Conservation (phyloP, 2,113 vertebrate genomes). For the Lagenorhynchus albirostris region DNA sequence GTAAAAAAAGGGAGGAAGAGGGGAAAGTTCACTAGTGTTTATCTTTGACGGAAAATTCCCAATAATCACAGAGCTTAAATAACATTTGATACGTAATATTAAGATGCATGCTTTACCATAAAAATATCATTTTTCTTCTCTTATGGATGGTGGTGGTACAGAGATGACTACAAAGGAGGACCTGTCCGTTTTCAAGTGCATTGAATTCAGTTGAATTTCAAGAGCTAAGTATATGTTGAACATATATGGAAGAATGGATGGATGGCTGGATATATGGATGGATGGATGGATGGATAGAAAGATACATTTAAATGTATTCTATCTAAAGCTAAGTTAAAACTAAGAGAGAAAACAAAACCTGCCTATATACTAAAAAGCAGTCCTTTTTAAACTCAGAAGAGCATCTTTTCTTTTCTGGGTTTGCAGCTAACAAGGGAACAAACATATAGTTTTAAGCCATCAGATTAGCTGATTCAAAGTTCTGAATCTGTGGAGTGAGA, state of each 20-base stretch:
- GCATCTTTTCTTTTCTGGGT: neutral
- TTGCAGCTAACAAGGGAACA: neutral
- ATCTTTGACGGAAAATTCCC: neutral
- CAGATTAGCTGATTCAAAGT: neutral
- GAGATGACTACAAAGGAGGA: neutral
- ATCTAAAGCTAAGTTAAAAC: neutral
- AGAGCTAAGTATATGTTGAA: neutral
- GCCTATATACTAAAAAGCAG: neutral
- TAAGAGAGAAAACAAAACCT: neutral
- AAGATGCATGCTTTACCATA: neutral
- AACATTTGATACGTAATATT: neutral
- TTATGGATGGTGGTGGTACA: neutral
- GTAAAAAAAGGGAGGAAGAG: neutral
- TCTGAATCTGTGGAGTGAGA: neutral
- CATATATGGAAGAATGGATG: neutral
- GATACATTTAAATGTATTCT: neutral
- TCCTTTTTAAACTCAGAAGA: neutral
- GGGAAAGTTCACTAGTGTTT: neutral
- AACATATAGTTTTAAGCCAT: neutral
- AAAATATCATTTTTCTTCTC: neutral
- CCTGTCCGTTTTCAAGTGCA: neutral
- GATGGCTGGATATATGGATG: neutral
- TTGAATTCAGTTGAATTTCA: neutral
- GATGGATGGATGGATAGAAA: neutral
- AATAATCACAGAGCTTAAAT: neutral